Evolutionary conservation across 2,888 invertebrate species (phyloP), one percentile per base, ranked within the genome.

Genomic region (Rambutsinella grinnellia): DNA sequence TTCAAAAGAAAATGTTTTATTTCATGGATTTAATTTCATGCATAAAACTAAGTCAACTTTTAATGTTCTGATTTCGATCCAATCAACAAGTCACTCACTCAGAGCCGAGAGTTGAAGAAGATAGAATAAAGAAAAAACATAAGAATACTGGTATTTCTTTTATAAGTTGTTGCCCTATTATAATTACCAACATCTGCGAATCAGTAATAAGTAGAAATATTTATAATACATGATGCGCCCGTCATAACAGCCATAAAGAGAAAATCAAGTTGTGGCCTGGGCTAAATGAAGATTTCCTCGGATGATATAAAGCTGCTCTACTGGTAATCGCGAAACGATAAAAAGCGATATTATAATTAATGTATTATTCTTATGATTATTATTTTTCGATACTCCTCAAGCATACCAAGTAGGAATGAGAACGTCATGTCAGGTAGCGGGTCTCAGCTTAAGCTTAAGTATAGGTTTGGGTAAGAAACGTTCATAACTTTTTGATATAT

Each of bases 101-200:
- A 57, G 8, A 13, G 44, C 44, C 13, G 13, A 49, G n/a, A 17
- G 49, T 49, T 5, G n/a, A 49, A 49, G 49, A n/a, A n/a, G n/a
- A n/a, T n/a, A n/a, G n/a, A n/a, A n/a, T n/a, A n/a, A n/a, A n/a
- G n/a, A n/a, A n/a, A n/a, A n/a, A n/a, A n/a, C n/a, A n/a, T n/a
- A n/a, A n/a, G n/a, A n/a, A n/a, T n/a, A n/a, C n/a, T n/a, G n/a
- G 71, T 60, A 72, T 47, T 58, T 65, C 57, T 57, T 19, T 58
- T 15, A 53, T 63, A 65, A 69, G 58, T 76, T 76, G 63, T 69
- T 76, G 75, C 76, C 76, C 69, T 69, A 76, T 69, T 69, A 76
- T 76, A 76, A 76, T 76, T 76, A 69, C 76, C 63, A 76, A 65
- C 76, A 76, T 76, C 76, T 76, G 76, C 76, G 51, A 76, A 76